phyloP scores from a whole-genome alignment of 2,113 vertebrate genomes.

The Sinocyclocheilus anshuiensis region DNA sequence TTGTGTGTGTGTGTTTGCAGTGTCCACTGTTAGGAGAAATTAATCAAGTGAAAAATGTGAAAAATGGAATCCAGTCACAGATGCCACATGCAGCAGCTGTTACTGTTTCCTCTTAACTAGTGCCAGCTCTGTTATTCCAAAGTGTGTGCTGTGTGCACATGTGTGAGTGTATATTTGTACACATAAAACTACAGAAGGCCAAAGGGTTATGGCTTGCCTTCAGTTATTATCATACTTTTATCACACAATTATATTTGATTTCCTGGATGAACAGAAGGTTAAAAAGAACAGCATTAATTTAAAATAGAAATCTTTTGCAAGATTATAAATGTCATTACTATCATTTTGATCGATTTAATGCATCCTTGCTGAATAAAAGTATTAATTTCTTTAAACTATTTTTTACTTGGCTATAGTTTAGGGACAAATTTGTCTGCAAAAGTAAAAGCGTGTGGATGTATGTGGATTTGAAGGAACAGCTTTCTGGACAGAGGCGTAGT shows the following conservation, averaged over 20 bases:
- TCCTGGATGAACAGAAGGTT: conserved; percentile 34
- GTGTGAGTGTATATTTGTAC: conserved; percentile 33
- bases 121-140: conserved; percentile 46
- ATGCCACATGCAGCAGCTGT: conserved; percentile 52
- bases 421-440: neutral
- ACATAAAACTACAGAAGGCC: conserved; percentile 17
- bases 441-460: neutral
- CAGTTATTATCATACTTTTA: neutral
- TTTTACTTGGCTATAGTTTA: neutral
- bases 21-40: conserved; percentile 41
- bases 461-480: neutral
- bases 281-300: neutral
- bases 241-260: neutral
- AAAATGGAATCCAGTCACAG: conserved; percentile 55
- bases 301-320: too few relatives aligned
- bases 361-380: too few relatives aligned
- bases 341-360: too few relatives aligned
- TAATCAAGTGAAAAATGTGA: conserved; percentile 56
- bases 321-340: too few relatives aligned
- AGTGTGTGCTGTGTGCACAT: conserved; percentile 37
- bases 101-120: conserved; percentile 47
- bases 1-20: conserved; percentile 52
- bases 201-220: conserved; percentile 38
- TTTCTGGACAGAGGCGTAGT: conserved; percentile 54
- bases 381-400: too few relatives aligned